Evolutionary conservation across 2,888 invertebrate genomes (phyloP), one percentile per base, ranked within the genome.

Genomic region (Piscicola geometra): DNA sequence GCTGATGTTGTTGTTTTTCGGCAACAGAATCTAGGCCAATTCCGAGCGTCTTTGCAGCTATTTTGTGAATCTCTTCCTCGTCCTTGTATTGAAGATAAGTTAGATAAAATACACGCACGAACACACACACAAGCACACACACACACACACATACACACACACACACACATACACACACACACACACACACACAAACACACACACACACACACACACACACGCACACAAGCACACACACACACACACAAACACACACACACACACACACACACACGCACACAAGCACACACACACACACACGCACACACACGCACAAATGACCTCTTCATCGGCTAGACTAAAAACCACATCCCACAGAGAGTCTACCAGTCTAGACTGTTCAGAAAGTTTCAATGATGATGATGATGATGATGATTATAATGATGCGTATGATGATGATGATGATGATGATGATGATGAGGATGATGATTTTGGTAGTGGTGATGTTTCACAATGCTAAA

Each of bases 361-460:
- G 0, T 56, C 35, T 0, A 36, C 21, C 30, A 36, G 15, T 25
- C 50, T n/a, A 30, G 50, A 67, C 18, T 71, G 41, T 33, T 71
- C n/a, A n/a, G n/a, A n/a, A n/a, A n/a, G n/a, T n/a, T n/a, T n/a
- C n/a, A n/a, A n/a, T 52, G 35, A 64, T 0, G 56, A 73, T 52
- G 73, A 73, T 56, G 64, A 33, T 52, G 60, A 73, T 32, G 35
- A 73, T 33, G 60, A 56, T 64, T 32, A 60, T 35, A n/a, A 35
- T 64, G 64, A 64, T 72, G 47, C 41, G 36, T 41, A 76, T 73
- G 72, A 76, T 66, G 76, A 71, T 47, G 76, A 60, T 73, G 72
- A 66, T 1, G 76, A 41, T 73, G 71, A 76, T 72, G 71, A 64
- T 73, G 71, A 66, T 76, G 76, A 73, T 71, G 33, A 52, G 73